Conservation (phyloP, 2,797 vertebrate species). For the Neostethus bicornis region DNA sequence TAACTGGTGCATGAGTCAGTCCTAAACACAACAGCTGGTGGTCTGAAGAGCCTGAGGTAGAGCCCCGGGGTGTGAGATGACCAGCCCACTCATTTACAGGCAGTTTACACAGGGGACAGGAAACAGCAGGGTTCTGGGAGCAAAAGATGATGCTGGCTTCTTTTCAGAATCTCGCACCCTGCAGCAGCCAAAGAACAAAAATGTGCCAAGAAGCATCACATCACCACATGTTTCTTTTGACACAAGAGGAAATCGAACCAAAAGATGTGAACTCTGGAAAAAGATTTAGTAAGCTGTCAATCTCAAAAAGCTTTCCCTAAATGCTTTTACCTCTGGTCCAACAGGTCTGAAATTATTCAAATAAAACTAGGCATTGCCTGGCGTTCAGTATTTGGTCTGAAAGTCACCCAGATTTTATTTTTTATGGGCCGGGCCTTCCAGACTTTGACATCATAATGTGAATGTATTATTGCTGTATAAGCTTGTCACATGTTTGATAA, state of each 20-base stretch:
- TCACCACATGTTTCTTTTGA: conserved; percentile 55
- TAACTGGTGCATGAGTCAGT: conserved; percentile 67
- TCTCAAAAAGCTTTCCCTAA: conserved; percentile 26
- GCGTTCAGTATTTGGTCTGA: conserved; percentile 29
- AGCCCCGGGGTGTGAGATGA: conserved; percentile 71
- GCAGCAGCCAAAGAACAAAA: conserved; percentile 55
- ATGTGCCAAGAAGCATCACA: conserved; percentile 58
- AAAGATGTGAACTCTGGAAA: conserved; percentile 44
- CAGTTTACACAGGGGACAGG: conserved; percentile 61
- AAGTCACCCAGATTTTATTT: conserved; percentile 32
- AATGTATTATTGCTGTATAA: too few relatives aligned
- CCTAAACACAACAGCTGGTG: conserved; percentile 78
- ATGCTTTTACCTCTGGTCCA: conserved; percentile 2
- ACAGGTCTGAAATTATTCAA: conserved; percentile 24
- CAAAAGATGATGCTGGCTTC: conserved; percentile 58
- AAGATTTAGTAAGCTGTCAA: conserved; percentile 6
- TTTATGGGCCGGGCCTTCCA: conserved; percentile 20
- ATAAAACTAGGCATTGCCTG: conserved; percentile 20
- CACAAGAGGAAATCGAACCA: conserved; percentile 23
- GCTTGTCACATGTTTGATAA: conserved; percentile 53
- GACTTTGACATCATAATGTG: conserved; percentile 40
- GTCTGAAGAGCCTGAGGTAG: conserved; percentile 68
- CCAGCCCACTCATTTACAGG: conserved; percentile 75
- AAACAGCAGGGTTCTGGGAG: conserved; percentile 62
- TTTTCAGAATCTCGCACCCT: conserved; percentile 54